Conservation (phyloP, 2,888 invertebrate genomes). For the Andrena minutula region DNA sequence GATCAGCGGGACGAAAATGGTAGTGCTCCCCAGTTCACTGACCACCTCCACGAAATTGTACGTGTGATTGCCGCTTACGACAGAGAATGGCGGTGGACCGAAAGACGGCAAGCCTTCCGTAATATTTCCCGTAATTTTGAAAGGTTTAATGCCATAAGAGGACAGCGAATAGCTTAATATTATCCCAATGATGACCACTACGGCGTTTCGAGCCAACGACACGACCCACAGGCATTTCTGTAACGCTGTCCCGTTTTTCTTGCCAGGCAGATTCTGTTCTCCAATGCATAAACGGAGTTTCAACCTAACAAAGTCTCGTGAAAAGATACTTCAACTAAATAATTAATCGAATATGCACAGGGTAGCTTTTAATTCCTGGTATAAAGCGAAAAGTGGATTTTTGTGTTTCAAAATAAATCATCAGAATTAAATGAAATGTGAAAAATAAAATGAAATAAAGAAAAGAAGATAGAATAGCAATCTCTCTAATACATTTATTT, state of each 20-base stretch:
- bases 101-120: slow-evolving; percentile 90
- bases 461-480: too few relatives aligned
- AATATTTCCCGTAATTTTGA: slow-evolving; percentile 90
- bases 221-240: slow-evolving; percentile 88
- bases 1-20: slow-evolving; percentile 90
- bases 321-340: not conserved
- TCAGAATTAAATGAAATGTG: too few relatives aligned
- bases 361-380: too few relatives aligned
- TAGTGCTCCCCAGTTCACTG: slow-evolving; percentile 87
- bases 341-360: too few relatives aligned
- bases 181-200: slow-evolving; percentile 90
- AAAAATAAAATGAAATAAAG: too few relatives aligned
- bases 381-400: too few relatives aligned
- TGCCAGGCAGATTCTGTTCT: slow-evolving; percentile 81
- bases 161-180: slow-evolving; percentile 88
- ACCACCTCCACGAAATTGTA: slow-evolving; percentile 88
- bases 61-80: slow-evolving; percentile 86
- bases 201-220: slow-evolving; percentile 91
- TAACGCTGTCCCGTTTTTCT: slow-evolving; percentile 84
- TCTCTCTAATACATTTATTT: too few relatives aligned
- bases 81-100: slow-evolving; percentile 89
- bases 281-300: slow-evolving; percentile 5
- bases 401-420: too few relatives aligned
- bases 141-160: slow-evolving; percentile 86
- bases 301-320: not conserved